Percentiles rank a stretch among this genome's conserved stretches.
phyloP scores from a whole-genome alignment of 2,888 invertebrate species.

The Augochlorella aurata region DNA sequence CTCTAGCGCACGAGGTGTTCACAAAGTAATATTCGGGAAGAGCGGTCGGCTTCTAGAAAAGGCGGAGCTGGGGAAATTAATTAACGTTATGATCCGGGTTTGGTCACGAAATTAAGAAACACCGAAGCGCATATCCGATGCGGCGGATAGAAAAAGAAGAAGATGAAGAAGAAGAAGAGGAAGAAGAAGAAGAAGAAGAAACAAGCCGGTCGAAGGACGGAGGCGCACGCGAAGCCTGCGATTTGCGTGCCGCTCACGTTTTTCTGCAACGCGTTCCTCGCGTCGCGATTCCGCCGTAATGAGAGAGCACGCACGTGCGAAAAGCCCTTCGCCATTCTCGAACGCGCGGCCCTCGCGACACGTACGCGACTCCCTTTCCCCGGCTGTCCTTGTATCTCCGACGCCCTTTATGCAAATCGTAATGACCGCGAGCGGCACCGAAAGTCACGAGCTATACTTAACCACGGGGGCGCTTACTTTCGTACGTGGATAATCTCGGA shows the following conservation, averaged over 20 bases:
- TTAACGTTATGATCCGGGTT: conserved; percentile 38
- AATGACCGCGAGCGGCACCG: conserved; percentile 65
- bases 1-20: not conserved
- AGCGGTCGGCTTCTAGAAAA: not conserved
- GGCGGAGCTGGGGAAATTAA: conserved; percentile 37
- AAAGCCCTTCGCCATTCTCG: conserved; percentile 47
- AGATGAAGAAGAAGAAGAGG: conserved; percentile 14
- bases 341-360: conserved; percentile 36
- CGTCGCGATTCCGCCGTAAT: conserved; percentile 77
- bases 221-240: conserved; percentile 69
- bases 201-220: conserved; percentile 8
- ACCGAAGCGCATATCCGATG: conserved; percentile 14
- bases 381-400: conserved; percentile 28
- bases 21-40: not conserved
- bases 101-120: conserved; percentile 54
- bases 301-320: conserved; percentile 77
- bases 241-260: conserved; percentile 78
- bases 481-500: conserved; percentile 64
- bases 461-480: conserved; percentile 51
- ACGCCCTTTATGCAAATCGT: conserved; percentile 72
- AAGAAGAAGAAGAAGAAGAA: conserved; percentile 6
- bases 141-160: conserved; percentile 4
- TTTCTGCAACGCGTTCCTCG: conserved; percentile 74
- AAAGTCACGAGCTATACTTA: conserved; percentile 66
- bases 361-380: conserved; percentile 37